These are phyloP conservation scores for Limosa lapponica DNA, from an alignment of 2,797 vertebrate genomes.

Conservation along the genomic window DNA sequence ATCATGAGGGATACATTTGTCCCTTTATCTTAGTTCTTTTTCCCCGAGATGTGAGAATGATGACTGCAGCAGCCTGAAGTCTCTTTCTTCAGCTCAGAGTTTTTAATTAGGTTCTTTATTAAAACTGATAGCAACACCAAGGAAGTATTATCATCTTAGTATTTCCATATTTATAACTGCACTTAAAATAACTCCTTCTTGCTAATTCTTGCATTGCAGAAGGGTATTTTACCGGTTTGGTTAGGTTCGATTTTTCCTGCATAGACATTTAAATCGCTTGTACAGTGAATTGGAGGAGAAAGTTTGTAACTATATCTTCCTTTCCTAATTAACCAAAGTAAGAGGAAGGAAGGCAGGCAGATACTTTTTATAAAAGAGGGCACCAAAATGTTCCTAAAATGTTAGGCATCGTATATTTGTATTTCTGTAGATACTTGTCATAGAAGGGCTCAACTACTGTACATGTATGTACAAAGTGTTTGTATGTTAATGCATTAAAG, in stretches of 20 bases:
- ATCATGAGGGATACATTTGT: not conserved
- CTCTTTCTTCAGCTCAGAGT: not conserved
- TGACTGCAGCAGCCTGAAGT: conserved; percentile 16
- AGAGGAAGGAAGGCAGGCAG: conserved; percentile 39
- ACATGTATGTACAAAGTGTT: conserved; percentile 46
- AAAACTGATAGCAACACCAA: not conserved
- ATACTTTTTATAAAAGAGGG: conserved; percentile 71
- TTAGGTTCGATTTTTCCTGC: not conserved
- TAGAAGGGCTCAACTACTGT: conserved; percentile 66
- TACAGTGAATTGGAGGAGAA: conserved; percentile 5
- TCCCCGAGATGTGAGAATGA: not conserved
- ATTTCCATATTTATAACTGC: conserved; percentile 5
- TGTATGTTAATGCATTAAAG: conserved; percentile 40
- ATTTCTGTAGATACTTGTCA: conserved; percentile 56
- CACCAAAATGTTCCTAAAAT: conserved; percentile 66
- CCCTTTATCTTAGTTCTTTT: not conserved
- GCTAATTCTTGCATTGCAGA: not conserved
- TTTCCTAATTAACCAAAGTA: conserved; percentile 27
- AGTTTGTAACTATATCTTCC: conserved; percentile 41
- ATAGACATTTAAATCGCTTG: not conserved
- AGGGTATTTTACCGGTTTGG: not conserved
- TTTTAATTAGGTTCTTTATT: not conserved
- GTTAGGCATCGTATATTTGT: conserved; percentile 57
- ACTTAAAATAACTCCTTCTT: conserved; percentile 17
- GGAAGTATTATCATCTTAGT: conserved; percentile 6